A percentile compares a stretch with the other conserved stretches of the same genome.
Conservation (phyloP, 2,888 invertebrate genomes). For the Ramazzottius varieornatus region DNA sequence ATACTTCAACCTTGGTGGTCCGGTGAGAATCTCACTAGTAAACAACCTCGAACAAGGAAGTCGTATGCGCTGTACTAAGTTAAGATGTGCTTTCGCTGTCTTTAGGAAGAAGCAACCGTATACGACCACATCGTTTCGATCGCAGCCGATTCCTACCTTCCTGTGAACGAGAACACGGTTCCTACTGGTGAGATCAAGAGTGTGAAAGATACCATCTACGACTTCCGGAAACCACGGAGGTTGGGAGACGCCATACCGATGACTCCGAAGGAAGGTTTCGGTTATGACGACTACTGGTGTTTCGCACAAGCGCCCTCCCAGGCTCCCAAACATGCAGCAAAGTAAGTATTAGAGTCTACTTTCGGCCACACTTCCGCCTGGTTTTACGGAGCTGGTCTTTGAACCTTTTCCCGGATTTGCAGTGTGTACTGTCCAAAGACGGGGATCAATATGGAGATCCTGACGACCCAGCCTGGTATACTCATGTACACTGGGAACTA, state of each 20-base stretch:
- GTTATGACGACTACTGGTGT: not conserved
- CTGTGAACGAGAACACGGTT: conserved; percentile 8
- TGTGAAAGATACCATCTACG: conserved; percentile 7
- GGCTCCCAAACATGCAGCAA: not conserved
- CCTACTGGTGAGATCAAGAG: conserved; percentile 10
- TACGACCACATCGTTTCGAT: conserved; percentile 15
- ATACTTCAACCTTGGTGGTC: conserved; percentile 77
- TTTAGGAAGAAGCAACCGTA: conserved; percentile 13
- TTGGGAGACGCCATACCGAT: not conserved
- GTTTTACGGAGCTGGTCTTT: not conserved
- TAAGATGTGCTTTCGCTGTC: not conserved
- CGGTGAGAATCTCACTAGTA: too few species aligned
- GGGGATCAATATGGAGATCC: conserved; percentile 49
- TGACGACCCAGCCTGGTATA: conserved; percentile 61
- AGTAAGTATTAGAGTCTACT: not conserved
- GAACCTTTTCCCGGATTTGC: not conserved
- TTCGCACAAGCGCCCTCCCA: not conserved
- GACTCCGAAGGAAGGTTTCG: not conserved
- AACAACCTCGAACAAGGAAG: too few species aligned
- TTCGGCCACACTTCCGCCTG: not conserved
- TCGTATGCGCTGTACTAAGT: too few species aligned
- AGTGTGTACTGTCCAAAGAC: conserved; percentile 17
- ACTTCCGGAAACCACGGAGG: not conserved
- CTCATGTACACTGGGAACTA: conserved; percentile 62
- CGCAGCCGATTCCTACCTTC: conserved; percentile 14